Conservation (phyloP, 2,797 vertebrate genomes). For the Trachops cirrhosus region DNA sequence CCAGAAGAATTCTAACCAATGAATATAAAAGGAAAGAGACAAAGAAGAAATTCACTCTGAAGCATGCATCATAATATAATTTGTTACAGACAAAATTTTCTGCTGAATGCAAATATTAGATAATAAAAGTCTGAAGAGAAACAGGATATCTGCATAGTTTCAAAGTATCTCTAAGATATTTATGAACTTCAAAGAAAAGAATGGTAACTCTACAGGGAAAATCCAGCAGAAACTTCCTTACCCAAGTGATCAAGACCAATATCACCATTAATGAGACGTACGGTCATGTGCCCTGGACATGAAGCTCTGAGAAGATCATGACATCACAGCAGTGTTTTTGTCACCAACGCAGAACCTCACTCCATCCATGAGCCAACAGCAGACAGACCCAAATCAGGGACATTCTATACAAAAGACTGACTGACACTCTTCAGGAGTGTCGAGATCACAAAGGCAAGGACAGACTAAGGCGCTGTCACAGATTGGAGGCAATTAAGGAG, state of each 20-base stretch:
- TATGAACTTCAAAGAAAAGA: background rate
- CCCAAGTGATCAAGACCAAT: background rate
- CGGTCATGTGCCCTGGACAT: background rate
- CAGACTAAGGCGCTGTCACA: background rate
- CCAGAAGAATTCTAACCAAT: conserved; percentile 17
- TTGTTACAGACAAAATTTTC: background rate
- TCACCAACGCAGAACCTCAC: background rate
- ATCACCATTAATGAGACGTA: background rate
- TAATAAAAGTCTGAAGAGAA: background rate
- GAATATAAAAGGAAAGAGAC: background rate
- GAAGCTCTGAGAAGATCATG: background rate
- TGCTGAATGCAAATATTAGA: background rate
- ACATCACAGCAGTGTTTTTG: background rate
- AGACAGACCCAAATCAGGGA: background rate
- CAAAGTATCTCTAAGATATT: background rate
- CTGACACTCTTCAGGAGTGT: background rate
- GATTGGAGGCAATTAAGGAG: background rate
- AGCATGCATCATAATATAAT: background rate
- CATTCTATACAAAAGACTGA: background rate
- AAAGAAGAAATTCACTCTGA: conserved; percentile 19
- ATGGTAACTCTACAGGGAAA: background rate
- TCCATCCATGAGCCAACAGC: background rate
- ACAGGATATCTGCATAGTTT: background rate
- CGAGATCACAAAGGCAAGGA: background rate
- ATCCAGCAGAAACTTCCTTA: background rate